A percentile compares a stretch with the other conserved stretches of the same genome.
Conservation (phyloP, 1,140 invertebrate species). For the Acromyrmex heyeri region DNA sequence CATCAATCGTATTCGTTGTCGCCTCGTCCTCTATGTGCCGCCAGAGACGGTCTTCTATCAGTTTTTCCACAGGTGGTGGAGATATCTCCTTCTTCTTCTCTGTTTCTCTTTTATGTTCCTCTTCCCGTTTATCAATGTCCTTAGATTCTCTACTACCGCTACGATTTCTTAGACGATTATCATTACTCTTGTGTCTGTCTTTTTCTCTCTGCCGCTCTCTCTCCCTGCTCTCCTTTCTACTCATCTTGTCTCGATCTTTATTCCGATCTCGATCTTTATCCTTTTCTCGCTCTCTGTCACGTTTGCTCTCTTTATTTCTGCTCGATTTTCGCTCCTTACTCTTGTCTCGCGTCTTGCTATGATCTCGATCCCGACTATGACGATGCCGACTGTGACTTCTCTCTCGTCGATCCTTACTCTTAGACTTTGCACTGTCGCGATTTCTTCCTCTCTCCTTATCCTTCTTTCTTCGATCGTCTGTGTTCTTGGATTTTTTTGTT, state of each 20-base stretch:
- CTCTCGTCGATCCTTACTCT: conserved; percentile 63
- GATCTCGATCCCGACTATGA: conserved; percentile 74
- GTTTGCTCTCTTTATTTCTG: conserved; percentile 79
- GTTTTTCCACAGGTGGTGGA: conserved; percentile 73
- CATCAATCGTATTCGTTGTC: conserved; percentile 83
- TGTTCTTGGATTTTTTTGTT: conserved; percentile 38
- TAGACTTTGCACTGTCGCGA: conserved; percentile 64
- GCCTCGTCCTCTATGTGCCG: conserved; percentile 85
- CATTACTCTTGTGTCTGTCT: conserved; percentile 76
- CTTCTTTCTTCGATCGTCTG: conserved; percentile 71
- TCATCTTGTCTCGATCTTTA: conserved; percentile 75
- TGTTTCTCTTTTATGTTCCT: conserved; percentile 69
- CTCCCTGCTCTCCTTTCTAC: conserved; percentile 74
- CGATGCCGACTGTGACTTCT: conserved; percentile 80
- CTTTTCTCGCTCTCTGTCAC: conserved; percentile 79
- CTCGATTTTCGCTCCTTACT: conserved; percentile 80
- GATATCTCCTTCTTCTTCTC: conserved; percentile 79
- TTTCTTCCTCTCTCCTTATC: conserved; percentile 75
- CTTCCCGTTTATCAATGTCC: conserved; percentile 76
- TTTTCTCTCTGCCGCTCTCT: conserved; percentile 74
- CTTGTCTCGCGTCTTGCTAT: conserved; percentile 80
- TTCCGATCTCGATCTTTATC: conserved; percentile 80
- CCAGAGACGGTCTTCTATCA: conserved; percentile 84
- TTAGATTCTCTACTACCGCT: conserved; percentile 72
- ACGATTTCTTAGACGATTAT: conserved; percentile 56